Conservation (phyloP, 2,888 invertebrate species). For the Zaprionus bogoriensis region DNA sequence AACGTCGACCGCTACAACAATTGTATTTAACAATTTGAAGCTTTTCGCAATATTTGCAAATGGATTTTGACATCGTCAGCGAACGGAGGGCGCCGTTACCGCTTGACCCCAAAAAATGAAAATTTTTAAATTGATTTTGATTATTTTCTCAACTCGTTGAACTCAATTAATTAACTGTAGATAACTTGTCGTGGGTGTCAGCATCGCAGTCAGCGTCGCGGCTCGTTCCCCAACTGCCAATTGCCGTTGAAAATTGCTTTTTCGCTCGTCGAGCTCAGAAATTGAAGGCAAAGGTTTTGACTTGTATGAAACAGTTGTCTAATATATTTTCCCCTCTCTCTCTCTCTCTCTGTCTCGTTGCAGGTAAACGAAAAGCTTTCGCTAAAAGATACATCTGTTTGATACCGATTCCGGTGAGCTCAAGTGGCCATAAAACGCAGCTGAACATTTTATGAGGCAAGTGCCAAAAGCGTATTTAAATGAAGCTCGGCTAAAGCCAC, state of each 20-base stretch:
- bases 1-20: slow-evolving; percentile 28
- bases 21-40: slow-evolving; percentile 34
- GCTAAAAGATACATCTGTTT: background rate
- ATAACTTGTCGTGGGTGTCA: slow-evolving; percentile 73
- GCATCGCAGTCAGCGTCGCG: background rate
- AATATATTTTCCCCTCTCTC: background rate
- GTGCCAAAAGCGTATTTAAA: slow-evolving; percentile 74
- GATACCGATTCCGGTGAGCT: slow-evolving; percentile 17
- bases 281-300: slow-evolving; percentile 26
- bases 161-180: slow-evolving; percentile 79
- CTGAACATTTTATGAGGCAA: slow-evolving; percentile 54
- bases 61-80: slow-evolving; percentile 49
- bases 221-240: background rate
- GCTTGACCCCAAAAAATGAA: slow-evolving; percentile 68
- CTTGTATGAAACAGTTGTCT: slow-evolving; percentile 6
- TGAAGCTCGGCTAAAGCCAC: slow-evolving; percentile 59
- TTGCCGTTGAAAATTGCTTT: slow-evolving; percentile 1
- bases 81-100: slow-evolving; percentile 16
- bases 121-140: slow-evolving; percentile 76
- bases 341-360: slow-evolving; percentile 28
- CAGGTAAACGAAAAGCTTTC: slow-evolving; percentile 50
- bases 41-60: slow-evolving; percentile 63
- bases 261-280: too few species aligned
- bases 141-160: slow-evolving; percentile 78
- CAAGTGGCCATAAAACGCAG: slow-evolving; percentile 38